Base-by-base conservation (phyloP, 2,888 invertebrate genomes). In the Pocota personata region DNA sequence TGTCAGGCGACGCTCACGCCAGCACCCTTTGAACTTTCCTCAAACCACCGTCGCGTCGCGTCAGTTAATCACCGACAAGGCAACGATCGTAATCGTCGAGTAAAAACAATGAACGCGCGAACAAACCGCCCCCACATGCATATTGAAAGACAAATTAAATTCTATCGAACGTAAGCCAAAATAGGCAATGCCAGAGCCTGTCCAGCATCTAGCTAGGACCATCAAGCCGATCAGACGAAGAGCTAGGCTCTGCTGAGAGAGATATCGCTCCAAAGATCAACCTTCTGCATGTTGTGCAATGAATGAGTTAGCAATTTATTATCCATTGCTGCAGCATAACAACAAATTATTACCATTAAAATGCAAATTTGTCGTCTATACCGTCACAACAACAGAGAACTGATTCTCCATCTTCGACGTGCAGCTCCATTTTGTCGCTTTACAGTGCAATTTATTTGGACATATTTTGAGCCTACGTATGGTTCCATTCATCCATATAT, bases 291-390 rank as follows among this genome's bases (percentile, higher is more conserved):
- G 71, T 86, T 86, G 86, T 86, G 86, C 86, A 86, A 86, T 86
- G 82, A 82, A 76, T 77, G 82, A 86, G 71, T 73, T 77, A 48
- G 82, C 86, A 82, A 86, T 86, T 86, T 77, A 86, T 82, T 82
- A 86, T 77, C 76, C 76, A 86, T 86, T 72, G 76, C 82, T 62
- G 72, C 55, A 72, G 67, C 77, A 86, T 86, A 86, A 67, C 82
- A 87, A 87, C 87, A 87, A 87, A 87, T 87, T 87, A 87, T 87
- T 87, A 78, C 78, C 87, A 87, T 87, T 87, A 87, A 87, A 87
- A 87, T 87, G 82, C 82, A 87, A 87, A 87, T 87, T 82, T 87
- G 82, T 87, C 87, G 78, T 87, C 87, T 72, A 37, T 48, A 60
- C 60, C 37, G 66, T 30, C 57, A 69, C 67, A 67, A 35, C 62